These are phyloP conservation scores for Vombatus ursinus DNA, from an alignment of 2,113 vertebrate genomes.

Conservation along the genomic window DNA sequence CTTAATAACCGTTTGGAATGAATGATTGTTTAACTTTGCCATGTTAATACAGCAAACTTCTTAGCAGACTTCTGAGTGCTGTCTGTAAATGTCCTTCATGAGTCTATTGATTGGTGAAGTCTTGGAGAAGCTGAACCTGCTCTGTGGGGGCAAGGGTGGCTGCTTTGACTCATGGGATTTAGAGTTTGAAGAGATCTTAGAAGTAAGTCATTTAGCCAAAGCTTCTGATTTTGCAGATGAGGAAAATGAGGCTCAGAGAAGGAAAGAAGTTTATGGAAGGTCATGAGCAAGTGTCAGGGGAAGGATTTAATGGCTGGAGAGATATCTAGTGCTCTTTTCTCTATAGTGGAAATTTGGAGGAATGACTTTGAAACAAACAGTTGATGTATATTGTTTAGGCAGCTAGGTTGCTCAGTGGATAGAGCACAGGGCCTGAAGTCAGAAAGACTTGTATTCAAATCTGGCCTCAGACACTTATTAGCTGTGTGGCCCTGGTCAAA, in stretches of 20 bases:
- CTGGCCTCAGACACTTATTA: no score
- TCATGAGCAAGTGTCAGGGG: not conserved
- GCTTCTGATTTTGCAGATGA: not conserved
- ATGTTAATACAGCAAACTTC: not conserved
- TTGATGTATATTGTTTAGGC: not conserved
- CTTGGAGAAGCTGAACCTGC: no score
- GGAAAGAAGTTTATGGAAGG: not conserved
- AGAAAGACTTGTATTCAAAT: no score
- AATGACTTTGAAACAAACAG: not conserved
- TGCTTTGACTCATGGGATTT: not conserved
- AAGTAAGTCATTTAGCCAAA: no score
- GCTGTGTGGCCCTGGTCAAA: no score
- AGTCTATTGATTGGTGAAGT: no score
- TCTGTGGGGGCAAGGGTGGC: no score
- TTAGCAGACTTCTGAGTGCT: not conserved
- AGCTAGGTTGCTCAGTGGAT: no score
- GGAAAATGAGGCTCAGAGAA: not conserved
- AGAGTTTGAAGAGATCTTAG: no score
- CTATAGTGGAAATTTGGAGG: not conserved
- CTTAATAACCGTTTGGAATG: no score
- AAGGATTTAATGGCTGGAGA: not conserved
- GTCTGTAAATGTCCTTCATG: no score
- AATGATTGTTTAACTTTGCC: not conserved
- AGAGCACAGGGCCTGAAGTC: no score
- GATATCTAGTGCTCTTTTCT: not conserved